Conservation (phyloP, 2,797 vertebrate species). For the Enteromius unitaeniatus region DNA sequence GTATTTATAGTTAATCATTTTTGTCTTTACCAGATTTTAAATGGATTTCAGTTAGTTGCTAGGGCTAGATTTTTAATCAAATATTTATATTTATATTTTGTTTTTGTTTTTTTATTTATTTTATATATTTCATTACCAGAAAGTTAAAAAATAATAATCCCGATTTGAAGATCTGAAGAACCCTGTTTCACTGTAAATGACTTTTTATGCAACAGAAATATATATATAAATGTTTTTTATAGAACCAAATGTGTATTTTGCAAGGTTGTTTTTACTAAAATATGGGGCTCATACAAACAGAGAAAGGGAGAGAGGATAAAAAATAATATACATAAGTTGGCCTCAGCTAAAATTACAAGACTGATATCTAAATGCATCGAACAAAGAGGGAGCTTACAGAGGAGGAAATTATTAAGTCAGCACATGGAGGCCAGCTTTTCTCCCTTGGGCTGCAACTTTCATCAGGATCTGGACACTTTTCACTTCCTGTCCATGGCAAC, state of each 20-base stretch:
- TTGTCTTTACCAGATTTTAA: not conserved
- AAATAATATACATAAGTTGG: not conserved
- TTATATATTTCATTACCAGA: not conserved
- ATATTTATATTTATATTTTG: not conserved
- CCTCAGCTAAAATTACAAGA: not conserved
- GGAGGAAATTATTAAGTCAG: slow-evolving; percentile 44
- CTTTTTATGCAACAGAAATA: not conserved
- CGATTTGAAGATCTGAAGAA: not conserved
- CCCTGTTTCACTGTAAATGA: not conserved
- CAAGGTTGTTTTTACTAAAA: not conserved
- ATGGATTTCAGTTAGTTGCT: no score
- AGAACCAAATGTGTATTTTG: not conserved
- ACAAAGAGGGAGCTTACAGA: slow-evolving; percentile 19
- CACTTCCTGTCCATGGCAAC: slow-evolving; percentile 42
- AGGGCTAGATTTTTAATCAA: not conserved
- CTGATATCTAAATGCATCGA: slow-evolving; percentile 9
- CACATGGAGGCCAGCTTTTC: slow-evolving; percentile 51
- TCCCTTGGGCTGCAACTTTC: slow-evolving; percentile 38
- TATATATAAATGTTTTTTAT: not conserved
- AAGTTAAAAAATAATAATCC: not conserved
- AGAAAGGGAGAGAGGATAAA: not conserved
- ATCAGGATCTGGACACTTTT: slow-evolving; percentile 41
- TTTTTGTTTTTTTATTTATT: not conserved
- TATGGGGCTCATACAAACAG: not conserved
- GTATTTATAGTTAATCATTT: not conserved